phyloP scores from a whole-genome alignment of 1,140 invertebrate species.

The Achroia grisella region DNA sequence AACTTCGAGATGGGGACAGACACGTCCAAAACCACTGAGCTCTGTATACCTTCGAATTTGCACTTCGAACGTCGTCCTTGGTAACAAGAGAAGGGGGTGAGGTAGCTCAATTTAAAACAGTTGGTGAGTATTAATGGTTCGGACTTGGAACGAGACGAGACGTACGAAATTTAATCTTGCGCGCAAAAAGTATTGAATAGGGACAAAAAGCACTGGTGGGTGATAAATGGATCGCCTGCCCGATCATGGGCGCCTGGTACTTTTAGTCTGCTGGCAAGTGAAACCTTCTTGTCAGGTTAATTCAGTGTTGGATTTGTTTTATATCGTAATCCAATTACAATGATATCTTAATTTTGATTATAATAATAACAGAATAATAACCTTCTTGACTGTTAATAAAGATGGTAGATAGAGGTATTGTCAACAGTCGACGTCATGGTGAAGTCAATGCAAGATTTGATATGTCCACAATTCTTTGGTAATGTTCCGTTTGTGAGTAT shows the following conservation, averaged over 20 bases:
- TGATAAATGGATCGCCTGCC: constrained; percentile 57
- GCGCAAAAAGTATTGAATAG: constrained; percentile 65
- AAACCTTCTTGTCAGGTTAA: not conserved
- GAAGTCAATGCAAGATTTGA: too few relatives aligned
- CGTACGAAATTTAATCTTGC: constrained; percentile 63
- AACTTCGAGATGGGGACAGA: constrained; percentile 39
- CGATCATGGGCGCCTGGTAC: constrained; percentile 39
- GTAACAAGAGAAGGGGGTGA: constrained; percentile 2
- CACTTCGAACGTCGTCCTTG: not conserved
- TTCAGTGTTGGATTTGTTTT: too few relatives aligned
- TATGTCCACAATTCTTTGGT: too few relatives aligned
- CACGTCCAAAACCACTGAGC: constrained; percentile 30
- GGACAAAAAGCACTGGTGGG: constrained; percentile 48
- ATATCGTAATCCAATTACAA: too few relatives aligned
- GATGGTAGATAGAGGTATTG: too few relatives aligned
- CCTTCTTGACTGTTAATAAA: too few relatives aligned
- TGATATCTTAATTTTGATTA: too few relatives aligned
- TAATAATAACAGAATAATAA: too few relatives aligned
- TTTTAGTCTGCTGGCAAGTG: constrained; percentile 21
- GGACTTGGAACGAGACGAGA: constrained; percentile 44
- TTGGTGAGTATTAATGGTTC: constrained; percentile 52
- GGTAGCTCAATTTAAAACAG: constrained; percentile 31
- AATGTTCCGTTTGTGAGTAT: too few relatives aligned
- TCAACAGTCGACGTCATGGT: too few relatives aligned
- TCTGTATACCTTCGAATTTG: constrained; percentile 8